phyloP scores from a whole-genome alignment of 1,140 invertebrate species.

The Philotrypesis tridentata region DNA sequence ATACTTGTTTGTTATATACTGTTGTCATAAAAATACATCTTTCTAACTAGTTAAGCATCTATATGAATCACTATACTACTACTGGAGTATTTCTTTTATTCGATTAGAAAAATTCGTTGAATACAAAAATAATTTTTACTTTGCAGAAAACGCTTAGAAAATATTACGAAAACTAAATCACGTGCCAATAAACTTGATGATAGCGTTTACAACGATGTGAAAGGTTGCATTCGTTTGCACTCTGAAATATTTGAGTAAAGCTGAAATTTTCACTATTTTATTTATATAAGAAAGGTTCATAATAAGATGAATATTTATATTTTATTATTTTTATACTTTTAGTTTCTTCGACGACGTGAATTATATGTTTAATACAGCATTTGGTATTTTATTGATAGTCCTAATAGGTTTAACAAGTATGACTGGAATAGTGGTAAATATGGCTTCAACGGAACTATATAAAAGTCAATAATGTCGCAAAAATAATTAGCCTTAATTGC shows the following conservation, averaged over 20 bases:
- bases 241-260: constrained; percentile 17
- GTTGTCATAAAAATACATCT: background rate
- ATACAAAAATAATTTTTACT: background rate
- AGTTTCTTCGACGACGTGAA: constrained; percentile 1
- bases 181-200: background rate
- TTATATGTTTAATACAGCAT: background rate
- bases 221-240: constrained; percentile 7
- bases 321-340: background rate
- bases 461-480: too few species aligned
- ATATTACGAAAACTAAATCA: background rate
- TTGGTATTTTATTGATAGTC: constrained; percentile 7
- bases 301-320: background rate
- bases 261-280: background rate
- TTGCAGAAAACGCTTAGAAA: constrained; percentile 16
- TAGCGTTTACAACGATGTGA: constrained; percentile 8
- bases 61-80: too few species aligned
- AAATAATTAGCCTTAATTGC: too few species aligned
- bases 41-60: too few species aligned
- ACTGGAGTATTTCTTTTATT: too few species aligned
- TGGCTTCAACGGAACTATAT: background rate
- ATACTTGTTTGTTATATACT: background rate
- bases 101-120: too few species aligned
- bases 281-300: background rate
- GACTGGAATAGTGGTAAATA: constrained; percentile 16
- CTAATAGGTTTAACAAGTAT: background rate